Percentiles rank a stretch among this genome's conserved stretches.
These are phyloP conservation scores for Melanotaenia trifasciata DNA, from an alignment of 2,797 vertebrate species.

Conservation along the genomic window DNA sequence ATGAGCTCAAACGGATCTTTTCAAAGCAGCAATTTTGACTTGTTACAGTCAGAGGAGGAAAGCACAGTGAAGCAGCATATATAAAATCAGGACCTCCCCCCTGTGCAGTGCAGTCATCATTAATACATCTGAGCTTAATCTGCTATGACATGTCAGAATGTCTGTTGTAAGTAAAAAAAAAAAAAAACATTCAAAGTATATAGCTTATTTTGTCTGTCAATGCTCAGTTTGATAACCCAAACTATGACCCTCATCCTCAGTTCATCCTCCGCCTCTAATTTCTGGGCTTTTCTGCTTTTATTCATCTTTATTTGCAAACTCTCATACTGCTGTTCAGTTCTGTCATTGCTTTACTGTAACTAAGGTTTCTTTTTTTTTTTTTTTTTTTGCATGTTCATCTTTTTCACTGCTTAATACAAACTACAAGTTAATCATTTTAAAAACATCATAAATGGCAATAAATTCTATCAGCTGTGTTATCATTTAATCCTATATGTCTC, in stretches of 20 bases:
- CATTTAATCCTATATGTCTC: not conserved
- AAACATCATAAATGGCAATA: not conserved
- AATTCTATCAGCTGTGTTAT: not conserved
- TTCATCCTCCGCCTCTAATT: no score
- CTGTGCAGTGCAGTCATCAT: slow-evolving; percentile 3
- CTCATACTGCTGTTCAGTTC: not conserved
- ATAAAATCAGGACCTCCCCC: not conserved
- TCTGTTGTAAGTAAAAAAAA: not conserved
- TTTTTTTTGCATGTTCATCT: not conserved
- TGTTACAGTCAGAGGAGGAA: not conserved
- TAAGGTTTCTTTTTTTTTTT: no score
- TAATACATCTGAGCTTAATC: not conserved
- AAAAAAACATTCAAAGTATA: not conserved
- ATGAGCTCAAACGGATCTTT: not conserved
- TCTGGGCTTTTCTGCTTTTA: no score
- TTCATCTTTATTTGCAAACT: no score
- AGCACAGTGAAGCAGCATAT: slow-evolving; percentile 1
- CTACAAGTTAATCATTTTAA: not conserved
- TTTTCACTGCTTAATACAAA: not conserved
- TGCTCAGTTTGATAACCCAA: not conserved
- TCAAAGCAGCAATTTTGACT: not conserved
- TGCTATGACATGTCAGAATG: not conserved
- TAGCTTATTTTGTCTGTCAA: not conserved
- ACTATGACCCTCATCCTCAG: not conserved
- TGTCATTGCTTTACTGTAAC: not conserved